These are phyloP conservation scores for Drosophila mercatorum DNA, from an alignment of 2,888 invertebrate genomes.

Conservation along the genomic window DNA sequence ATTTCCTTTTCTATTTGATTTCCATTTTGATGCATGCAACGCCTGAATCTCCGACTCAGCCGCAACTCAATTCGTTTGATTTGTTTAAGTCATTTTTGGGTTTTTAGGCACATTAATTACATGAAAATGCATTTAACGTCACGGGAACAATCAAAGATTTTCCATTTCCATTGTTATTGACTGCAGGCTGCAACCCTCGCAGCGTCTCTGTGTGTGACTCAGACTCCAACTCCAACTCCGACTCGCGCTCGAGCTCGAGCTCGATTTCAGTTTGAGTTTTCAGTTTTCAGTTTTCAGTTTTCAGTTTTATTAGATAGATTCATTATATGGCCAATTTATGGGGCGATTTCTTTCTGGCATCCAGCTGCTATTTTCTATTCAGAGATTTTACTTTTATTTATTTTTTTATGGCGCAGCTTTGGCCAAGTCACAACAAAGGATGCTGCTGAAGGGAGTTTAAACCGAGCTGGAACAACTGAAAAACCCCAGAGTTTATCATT, in stretches of 20 bases:
- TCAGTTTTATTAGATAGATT: slow-evolving; percentile 56
- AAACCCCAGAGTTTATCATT: slow-evolving; percentile 67
- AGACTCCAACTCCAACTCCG: background rate
- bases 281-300: too few relatives aligned
- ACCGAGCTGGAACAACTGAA: slow-evolving; percentile 31
- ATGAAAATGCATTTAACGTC: slow-evolving; percentile 74
- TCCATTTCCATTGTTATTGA: slow-evolving; percentile 48
- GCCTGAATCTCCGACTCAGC: slow-evolving; percentile 44
- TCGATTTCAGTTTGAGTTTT: slow-evolving; percentile 40
- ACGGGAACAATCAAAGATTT: slow-evolving; percentile 57
- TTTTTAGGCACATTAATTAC: slow-evolving; percentile 64
- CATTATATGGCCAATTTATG: slow-evolving; percentile 62
- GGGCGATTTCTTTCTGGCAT: slow-evolving; percentile 43
- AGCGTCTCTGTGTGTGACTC: slow-evolving; percentile 3
- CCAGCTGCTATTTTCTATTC: slow-evolving; percentile 57
- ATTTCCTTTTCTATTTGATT: slow-evolving; percentile 43
- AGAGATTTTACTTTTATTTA: slow-evolving; percentile 54
- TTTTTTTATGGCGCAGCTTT: slow-evolving; percentile 59
- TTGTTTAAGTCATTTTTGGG: slow-evolving; percentile 68
- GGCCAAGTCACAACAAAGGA: slow-evolving; percentile 55
- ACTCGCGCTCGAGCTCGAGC: slow-evolving; percentile 5
- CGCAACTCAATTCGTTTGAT: slow-evolving; percentile 48
- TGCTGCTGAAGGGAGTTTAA: slow-evolving; percentile 48
- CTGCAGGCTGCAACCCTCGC: slow-evolving; percentile 60
- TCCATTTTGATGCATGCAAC: slow-evolving; percentile 46